A percentile compares a stretch with the other conserved stretches of the same genome.
phyloP scores from a whole-genome alignment of 1,140 invertebrate genomes.

The Anagrus nilaparvatae region DNA sequence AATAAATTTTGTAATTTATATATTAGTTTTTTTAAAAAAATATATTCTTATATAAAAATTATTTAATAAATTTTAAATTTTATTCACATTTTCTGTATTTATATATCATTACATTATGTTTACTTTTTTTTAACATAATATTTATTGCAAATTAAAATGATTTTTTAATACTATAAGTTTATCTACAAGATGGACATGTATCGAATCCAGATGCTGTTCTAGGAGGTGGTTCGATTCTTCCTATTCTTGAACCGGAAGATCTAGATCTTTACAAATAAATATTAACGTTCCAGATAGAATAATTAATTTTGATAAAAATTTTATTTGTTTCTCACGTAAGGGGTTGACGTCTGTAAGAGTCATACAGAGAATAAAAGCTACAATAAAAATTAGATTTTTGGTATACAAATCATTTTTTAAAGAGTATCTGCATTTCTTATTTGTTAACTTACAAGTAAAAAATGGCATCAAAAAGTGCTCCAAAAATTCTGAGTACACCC shows the following conservation, averaged over 20 bases:
- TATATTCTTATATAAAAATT: conserved; percentile 3
- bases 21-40: conserved; percentile 2
- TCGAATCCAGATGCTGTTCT: conserved; percentile 18
- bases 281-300: neutral
- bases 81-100: conserved; percentile 1
- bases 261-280: conserved; percentile 21
- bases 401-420: conserved; percentile 1
- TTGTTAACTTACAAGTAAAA: conserved; percentile 16
- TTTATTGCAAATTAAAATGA: conserved; percentile 1
- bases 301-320: neutral
- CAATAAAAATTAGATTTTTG: neutral
- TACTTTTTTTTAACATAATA: neutral
- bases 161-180: neutral
- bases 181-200: too few relatives aligned
- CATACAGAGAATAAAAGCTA: conserved; percentile 26
- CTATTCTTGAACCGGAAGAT: conserved; percentile 13
- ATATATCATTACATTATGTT: neutral
- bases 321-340: conserved; percentile 22
- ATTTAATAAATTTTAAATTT: conserved; percentile 1
- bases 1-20: conserved; percentile 18
- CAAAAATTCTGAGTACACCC: conserved; percentile 2
- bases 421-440: too few relatives aligned
- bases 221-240: neutral
- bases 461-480: conserved; percentile 11
- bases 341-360: conserved; percentile 22